Base-by-base conservation (phyloP, 53 echinoderm and acorn worm genomes). In the Echinometra lucunter region DNA sequence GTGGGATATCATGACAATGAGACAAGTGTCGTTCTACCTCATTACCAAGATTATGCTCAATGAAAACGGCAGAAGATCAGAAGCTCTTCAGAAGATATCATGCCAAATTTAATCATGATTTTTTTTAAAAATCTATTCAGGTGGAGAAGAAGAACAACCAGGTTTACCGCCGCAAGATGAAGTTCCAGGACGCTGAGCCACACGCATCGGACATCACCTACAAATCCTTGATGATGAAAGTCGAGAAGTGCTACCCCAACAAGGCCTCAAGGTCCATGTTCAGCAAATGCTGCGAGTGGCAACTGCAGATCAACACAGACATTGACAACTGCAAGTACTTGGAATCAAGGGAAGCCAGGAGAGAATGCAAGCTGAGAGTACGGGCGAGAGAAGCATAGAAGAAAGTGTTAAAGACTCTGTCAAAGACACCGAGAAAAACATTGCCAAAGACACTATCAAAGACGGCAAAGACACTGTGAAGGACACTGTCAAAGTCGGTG, bases 91-190 rank as follows among this genome's bases (percentile, higher is more conserved):
- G 13, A 53, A 9, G 13, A 53, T 53, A 11, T 0, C 13, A 53
- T 53, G 8, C 53, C 53, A 53, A 53, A 4, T 1, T 69, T 69
- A 32, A 34, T 69, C 69, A 12, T 69, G 69, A 38, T 0, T 45
- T 92, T 10, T 49, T 17, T 56, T 49, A 4, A 16, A 8, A 34
- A 10, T 56, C 16, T 70, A 44, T 27, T 66, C 89, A 95, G 91
- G 96, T 99, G 38, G 94, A 99, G 89, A 96, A 99, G 91, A 96
- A 98, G 91, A 96, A 97, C 47, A 97, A 98, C 97, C 97, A 98
- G 90, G 96, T 96, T 45, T 97, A 98, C 94, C 82, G 97, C 23
- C 94, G 95, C 57, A 96, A 99, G 88, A 97, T 99, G 96, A 99
- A 99, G 94, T 97, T 96, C 94, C 96, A 96, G 66, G 98, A 96